Evolutionary conservation across 2,113 vertebrate genomes (phyloP).

Genomic region (Pollimyrus isidori): DNA sequence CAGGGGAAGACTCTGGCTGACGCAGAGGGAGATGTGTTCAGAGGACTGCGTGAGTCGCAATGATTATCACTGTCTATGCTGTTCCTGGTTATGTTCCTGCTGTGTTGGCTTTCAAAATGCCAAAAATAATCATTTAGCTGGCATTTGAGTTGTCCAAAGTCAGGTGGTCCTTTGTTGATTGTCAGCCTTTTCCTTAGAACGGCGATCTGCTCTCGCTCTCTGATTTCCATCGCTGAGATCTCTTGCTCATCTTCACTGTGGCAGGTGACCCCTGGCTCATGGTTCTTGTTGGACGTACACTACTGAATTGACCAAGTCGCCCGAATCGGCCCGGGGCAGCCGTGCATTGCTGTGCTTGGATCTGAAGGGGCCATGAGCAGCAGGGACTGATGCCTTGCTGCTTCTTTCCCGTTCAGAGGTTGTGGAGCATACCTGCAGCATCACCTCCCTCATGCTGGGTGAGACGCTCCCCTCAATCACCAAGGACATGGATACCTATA

Average conservation of each 20-base stretch:
- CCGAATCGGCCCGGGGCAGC: not conserved
- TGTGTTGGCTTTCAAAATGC: not conserved
- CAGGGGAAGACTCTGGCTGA: constrained; percentile 96
- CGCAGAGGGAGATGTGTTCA: constrained; percentile 94
- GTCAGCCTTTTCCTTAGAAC: not conserved
- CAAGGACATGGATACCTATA: constrained; percentile 94
- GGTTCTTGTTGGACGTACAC: not conserved
- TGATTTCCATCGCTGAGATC: not conserved
- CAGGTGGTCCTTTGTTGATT: not conserved
- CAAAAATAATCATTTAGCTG: not conserved
- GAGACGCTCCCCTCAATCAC: constrained; percentile 93
- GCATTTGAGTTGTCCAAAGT: not conserved
- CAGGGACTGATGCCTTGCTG: not conserved
- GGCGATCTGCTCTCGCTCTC: not conserved
- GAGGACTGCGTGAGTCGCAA: constrained; percentile 85
- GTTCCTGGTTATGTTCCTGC: not conserved
- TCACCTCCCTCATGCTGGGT: constrained; percentile 90
- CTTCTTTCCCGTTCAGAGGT: constrained; percentile 72
- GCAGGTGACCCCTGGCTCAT: not conserved
- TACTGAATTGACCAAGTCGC: not conserved
- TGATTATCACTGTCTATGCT: not conserved
- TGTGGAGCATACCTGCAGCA: constrained; percentile 88
- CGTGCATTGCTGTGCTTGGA: not conserved
- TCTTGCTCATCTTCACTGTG: not conserved
- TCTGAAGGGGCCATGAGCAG: not conserved